Base-by-base conservation (phyloP, 2,888 invertebrate genomes). In the Panzeria rudis region DNA sequence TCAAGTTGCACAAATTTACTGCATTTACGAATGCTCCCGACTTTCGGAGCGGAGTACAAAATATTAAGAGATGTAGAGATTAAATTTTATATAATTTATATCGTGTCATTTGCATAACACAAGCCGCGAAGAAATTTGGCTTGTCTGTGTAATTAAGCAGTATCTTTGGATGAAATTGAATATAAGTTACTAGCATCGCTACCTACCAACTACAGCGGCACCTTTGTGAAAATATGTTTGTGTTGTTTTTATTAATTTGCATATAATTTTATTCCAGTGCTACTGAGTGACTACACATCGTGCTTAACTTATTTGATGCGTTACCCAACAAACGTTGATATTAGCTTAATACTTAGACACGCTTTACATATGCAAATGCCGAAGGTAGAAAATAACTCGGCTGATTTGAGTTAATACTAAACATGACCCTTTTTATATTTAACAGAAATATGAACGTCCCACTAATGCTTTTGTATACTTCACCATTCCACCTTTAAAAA, bases 271-370 rank as follows among this genome's bases (percentile, higher is more conserved):
- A 80, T 87, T 88, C 59, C 69, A 95, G 95, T 95, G 87, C 89
- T 95, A 50, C 89, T 92, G 17, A 94, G 94, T 87, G 95, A 96
- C 90, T 95, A 95, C 89, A 94, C 95, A 0, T 93, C 94, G 2
- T 95, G 95, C 88, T 93, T 96, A 75, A 94, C 94, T 35, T 93
- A 94, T 87, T 92, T 96, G 73, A 96, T 96, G 96, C 93, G 94
- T 69, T 96, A 95, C 91, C 95, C 95, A 1, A 93, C 93, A 9
- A 94, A 94, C 68, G 93, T 94, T 25, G 95, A 96, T 89, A 94
- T 95, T 1, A 93, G 93, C 79, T 92, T 94, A 88, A 94, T 96
- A 88, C 93, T 96, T 59, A 93, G 94, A 61, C 94, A 95, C 89
- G 95, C 95, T 0, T 91, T 95, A 6, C 92, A 93, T 86, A 92